Conservation (phyloP, 2,113 vertebrate genomes). For the Callipepla squamata region DNA sequence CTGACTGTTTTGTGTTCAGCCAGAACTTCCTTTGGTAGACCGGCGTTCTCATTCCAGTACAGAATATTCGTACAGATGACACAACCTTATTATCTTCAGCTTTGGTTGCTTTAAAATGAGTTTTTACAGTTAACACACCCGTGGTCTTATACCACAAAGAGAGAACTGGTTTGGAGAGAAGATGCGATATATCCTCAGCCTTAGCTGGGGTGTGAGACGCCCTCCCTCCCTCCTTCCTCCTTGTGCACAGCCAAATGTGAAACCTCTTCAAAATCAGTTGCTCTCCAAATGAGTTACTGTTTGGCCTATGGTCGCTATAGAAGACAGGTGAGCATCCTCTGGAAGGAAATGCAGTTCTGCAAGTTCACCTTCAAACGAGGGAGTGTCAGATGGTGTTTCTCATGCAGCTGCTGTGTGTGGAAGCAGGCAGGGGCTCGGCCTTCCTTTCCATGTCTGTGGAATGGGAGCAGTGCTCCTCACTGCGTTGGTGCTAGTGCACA, state of each 20-base stretch:
- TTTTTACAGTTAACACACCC: slow-evolving; percentile 57
- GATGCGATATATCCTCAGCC: slow-evolving; percentile 1
- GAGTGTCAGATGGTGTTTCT: background rate
- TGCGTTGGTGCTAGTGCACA: background rate
- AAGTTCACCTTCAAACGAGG: slow-evolving; percentile 20
- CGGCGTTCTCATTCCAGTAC: slow-evolving; percentile 46
- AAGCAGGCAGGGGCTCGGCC: background rate
- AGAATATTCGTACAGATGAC: slow-evolving; percentile 30
- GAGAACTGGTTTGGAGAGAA: slow-evolving; percentile 32
- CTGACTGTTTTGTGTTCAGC: slow-evolving; percentile 48
- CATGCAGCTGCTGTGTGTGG: background rate
- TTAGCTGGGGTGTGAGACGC: slow-evolving; percentile 4
- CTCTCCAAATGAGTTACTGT: slow-evolving; percentile 53
- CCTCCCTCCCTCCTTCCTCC: slow-evolving; percentile 20
- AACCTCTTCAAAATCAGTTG: slow-evolving; percentile 59
- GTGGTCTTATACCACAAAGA: slow-evolving; percentile 22
- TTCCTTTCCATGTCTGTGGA: background rate
- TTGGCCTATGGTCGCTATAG: background rate
- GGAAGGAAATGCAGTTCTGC: slow-evolving; percentile 41
- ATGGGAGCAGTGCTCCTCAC: background rate
- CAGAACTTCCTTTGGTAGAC: slow-evolving; percentile 3
- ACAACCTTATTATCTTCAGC: slow-evolving; percentile 21
- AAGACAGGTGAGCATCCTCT: slow-evolving; percentile 47
- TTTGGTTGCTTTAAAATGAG: background rate
- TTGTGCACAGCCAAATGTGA: slow-evolving; percentile 15